phyloP scores from a whole-genome alignment of 2,888 invertebrate genomes.

The Chrysomela aeneicollis region DNA sequence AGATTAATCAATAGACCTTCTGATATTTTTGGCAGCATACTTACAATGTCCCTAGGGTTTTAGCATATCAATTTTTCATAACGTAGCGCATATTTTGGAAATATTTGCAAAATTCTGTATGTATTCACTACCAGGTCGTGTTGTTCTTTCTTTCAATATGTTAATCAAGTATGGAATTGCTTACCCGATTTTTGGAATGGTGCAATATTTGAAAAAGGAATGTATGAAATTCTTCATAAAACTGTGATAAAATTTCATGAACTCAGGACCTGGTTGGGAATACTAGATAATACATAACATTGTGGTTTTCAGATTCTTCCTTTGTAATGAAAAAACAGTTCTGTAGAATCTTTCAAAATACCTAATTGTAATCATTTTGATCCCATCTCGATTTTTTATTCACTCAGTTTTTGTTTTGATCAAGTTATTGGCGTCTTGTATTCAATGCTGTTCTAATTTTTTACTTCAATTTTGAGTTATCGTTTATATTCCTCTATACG shows the following conservation, averaged over 20 bases:
- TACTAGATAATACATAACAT: background rate
- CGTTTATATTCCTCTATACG: background rate
- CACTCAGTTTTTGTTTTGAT: background rate
- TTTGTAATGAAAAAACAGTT: background rate
- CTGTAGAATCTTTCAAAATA: background rate
- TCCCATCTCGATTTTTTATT: background rate
- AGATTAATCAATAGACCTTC: background rate
- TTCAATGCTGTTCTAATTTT: background rate
- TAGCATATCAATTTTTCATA: background rate
- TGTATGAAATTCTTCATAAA: background rate
- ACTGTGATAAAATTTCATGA: conserved; percentile 9
- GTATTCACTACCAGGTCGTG: conserved; percentile 12
- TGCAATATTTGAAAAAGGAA: conserved; percentile 9
- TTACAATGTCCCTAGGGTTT: conserved; percentile 10
- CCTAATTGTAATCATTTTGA: background rate
- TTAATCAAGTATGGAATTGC: background rate
- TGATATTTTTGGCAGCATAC: conserved; percentile 20
- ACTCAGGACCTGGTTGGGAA: conserved; percentile 8
- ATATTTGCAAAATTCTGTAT: background rate
- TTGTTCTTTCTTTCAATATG: background rate
- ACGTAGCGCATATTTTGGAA: background rate
- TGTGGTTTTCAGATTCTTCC: background rate
- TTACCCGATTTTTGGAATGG: background rate
- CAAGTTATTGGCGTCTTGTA: background rate
- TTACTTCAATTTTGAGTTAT: no score